phyloP scores from a whole-genome alignment of 2,113 vertebrate genomes.

The Misgurnus mizolepis region DNA sequence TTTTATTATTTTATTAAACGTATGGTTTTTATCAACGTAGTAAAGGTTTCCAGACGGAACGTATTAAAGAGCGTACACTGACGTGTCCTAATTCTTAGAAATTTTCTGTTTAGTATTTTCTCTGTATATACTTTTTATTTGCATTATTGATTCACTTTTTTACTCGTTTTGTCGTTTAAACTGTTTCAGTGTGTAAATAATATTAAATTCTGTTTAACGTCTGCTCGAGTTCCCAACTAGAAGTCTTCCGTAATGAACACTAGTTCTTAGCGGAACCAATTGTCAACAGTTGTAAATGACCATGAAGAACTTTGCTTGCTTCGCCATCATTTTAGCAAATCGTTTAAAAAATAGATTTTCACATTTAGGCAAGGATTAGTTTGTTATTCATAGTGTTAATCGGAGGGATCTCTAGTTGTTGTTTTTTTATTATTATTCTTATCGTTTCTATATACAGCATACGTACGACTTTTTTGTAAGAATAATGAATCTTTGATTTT shows the following conservation, averaged over 20 bases:
- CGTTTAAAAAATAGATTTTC: too few species aligned
- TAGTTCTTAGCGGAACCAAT: constrained; percentile 11
- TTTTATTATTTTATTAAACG: too few species aligned
- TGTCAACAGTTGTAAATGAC: background rate
- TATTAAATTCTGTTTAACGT: background rate
- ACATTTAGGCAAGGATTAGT: too few species aligned
- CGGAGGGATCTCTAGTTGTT: too few species aligned
- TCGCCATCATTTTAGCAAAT: background rate
- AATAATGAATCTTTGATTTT: background rate
- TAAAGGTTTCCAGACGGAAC: constrained; percentile 52
- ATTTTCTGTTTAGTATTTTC: background rate
- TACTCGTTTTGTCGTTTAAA: background rate
- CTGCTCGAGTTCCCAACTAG: background rate
- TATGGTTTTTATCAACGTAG: too few species aligned
- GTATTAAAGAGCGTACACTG: constrained; percentile 64
- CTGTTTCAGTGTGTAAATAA: background rate
- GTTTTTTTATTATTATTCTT: too few species aligned
- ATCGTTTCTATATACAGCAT: too few species aligned
- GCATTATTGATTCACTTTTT: background rate
- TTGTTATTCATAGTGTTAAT: too few species aligned
- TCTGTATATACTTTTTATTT: background rate
- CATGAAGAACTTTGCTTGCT: background rate
- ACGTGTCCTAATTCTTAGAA: constrained; percentile 69
- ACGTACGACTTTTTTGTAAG: background rate
- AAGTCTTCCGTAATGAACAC: constrained; percentile 8